phyloP scores from a whole-genome alignment of 2,797 vertebrate species.

The Bradypodion ventrale region DNA sequence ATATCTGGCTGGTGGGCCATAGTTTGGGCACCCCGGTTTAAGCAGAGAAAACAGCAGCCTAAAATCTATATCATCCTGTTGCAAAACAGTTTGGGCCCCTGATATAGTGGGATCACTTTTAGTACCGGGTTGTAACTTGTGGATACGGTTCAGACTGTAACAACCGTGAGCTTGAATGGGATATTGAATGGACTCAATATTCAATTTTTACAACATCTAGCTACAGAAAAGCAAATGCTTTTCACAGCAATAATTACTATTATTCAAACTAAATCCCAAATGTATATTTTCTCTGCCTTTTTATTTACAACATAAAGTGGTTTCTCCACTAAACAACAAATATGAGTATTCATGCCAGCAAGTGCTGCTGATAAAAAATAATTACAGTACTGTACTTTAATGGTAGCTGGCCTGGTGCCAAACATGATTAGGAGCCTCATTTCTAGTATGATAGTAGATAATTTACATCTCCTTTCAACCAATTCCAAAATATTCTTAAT shows the following conservation, averaged over 20 bases:
- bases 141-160: slow-evolving; percentile 6
- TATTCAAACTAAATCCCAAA: slow-evolving; percentile 73
- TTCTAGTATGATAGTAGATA: slow-evolving; percentile 77
- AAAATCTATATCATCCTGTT: no score
- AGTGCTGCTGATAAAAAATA: slow-evolving; percentile 86
- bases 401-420: slow-evolving; percentile 81
- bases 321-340: slow-evolving; percentile 84
- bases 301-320: slow-evolving; percentile 82
- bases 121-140: background rate
- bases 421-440: slow-evolving; percentile 79
- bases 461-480: slow-evolving; percentile 80
- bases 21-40: no score
- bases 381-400: slow-evolving; percentile 86
- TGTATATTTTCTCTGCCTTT: slow-evolving; percentile 78
- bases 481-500: slow-evolving; percentile 76
- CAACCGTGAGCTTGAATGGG: background rate
- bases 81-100: no score
- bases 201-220: slow-evolving; percentile 10
- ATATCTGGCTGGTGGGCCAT: no score
- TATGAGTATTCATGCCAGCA: slow-evolving; percentile 85
- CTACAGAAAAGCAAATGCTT: slow-evolving; percentile 59
- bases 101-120: background rate
- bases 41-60: no score
- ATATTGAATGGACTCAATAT: background rate
- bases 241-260: slow-evolving; percentile 73